A percentile compares a stretch with the other conserved stretches of the same genome.
These are phyloP conservation scores for Heliconius himera DNA, from an alignment of 1,140 invertebrate species.

Conservation along the genomic window DNA sequence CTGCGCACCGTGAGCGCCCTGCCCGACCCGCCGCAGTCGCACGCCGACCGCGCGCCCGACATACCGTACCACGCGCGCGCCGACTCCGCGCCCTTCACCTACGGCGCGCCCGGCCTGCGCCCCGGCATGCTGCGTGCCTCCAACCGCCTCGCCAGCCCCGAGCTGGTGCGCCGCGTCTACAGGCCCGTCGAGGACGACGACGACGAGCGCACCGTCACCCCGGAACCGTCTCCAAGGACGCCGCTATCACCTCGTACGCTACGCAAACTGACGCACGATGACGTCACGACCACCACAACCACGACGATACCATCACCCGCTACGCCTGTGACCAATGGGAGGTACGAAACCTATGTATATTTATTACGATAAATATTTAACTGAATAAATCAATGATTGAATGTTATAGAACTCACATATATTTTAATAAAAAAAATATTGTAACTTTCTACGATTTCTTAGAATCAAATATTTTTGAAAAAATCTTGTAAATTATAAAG, in stretches of 20 bases:
- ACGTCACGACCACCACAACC: conserved; percentile 67
- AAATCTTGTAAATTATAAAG: too few species aligned
- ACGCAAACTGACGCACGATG: conserved; percentile 70
- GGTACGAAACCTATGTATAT: conserved; percentile 47
- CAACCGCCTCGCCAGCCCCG: conserved; percentile 87
- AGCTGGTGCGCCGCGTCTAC: conserved; percentile 83
- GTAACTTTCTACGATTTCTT: too few species aligned
- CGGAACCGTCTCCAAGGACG: conserved; percentile 58
- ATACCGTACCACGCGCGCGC: conserved; percentile 92
- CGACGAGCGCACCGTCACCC: conserved; percentile 71
- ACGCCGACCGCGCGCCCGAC: conserved; percentile 69
- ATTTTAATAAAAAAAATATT: too few species aligned
- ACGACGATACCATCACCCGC: conserved; percentile 45
- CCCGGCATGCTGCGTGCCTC: conserved; percentile 83
- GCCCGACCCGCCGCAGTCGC: conserved; percentile 83
- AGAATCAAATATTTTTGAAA: too few species aligned
- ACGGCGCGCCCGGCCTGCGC: conserved; percentile 84
- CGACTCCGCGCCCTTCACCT: conserved; percentile 91
- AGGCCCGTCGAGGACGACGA: conserved; percentile 80
- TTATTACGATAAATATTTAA: background rate
- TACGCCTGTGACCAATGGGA: conserved; percentile 62
- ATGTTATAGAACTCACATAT: too few species aligned
- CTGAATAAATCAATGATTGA: too few species aligned
- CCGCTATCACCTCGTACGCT: conserved; percentile 66
- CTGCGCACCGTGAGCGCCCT: conserved; percentile 90